A percentile compares a stretch with the other conserved stretches of the same genome.
Evolutionary conservation across 2,797 vertebrate genomes (phyloP).

Genomic region (Spheniscus humboldti): DNA sequence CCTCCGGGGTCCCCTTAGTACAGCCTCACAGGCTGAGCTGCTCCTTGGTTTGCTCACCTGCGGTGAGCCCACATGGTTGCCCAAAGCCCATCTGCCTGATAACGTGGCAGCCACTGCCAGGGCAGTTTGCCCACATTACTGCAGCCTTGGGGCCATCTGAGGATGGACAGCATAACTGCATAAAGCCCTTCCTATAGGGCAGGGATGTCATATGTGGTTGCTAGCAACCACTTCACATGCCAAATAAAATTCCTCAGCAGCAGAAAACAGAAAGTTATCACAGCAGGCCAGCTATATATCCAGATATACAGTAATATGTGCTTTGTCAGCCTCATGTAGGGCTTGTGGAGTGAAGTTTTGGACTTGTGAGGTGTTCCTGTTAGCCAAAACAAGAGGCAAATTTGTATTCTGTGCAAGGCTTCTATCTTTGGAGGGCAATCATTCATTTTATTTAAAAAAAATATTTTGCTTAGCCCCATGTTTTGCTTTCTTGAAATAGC

Average conservation of each 20-base stretch:
- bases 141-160: background rate
- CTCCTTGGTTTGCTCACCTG: background rate
- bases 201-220: background rate
- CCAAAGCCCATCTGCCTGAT: background rate
- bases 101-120: fast-evolving
- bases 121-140: background rate
- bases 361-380: background rate
- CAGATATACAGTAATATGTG: background rate
- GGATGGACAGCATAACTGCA: background rate
- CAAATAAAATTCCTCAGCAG: background rate
- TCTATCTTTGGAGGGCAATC: background rate
- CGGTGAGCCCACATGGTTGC: fast-evolving
- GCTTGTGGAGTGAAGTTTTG: background rate
- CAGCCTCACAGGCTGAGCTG: fast-evolving
- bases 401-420: background rate
- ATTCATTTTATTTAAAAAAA: background rate
- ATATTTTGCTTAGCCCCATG: background rate
- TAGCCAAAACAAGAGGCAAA: background rate
- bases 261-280: background rate
- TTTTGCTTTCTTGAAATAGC: background rate
- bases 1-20: background rate
- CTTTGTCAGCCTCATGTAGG: background rate
- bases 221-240: background rate
- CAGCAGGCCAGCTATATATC: background rate
- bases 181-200: background rate